Evolutionary conservation across 2,797 vertebrate species (phyloP), one percentile per base, ranked within the genome.

Genomic region (Xiphorhynchus erythropygius): DNA sequence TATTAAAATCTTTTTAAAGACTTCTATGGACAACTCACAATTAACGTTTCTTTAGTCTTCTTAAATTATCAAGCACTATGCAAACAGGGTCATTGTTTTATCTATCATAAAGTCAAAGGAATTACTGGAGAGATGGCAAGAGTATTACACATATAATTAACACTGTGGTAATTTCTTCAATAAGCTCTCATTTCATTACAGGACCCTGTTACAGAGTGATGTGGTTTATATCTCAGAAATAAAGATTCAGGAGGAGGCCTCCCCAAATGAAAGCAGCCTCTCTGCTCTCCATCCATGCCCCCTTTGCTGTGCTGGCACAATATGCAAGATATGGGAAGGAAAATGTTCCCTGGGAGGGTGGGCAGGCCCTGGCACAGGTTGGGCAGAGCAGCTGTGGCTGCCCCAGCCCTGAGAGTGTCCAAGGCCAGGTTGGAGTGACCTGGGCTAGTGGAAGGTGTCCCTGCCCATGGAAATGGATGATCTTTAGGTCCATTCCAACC

Each of bases 141-240:
- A 85, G 28, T 53, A 84, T 79, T 93, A 85, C 69, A 81, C 39
- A 17, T 69, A 19, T 89, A 94, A 74, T 96, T 97, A 90, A 62
- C 50, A 74, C 75, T 33, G 23, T 55, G 59, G 63, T 93, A 91
- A 96, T 97, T 96, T 96, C 93, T 94, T 93, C 86, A 90, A 89
- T 90, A 96, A 71, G 75, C 69, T 90, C 85, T 92, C 67, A 65
- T 90, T 97, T 97, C 95, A 96, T 95, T 96, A 92, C 62, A 91
- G 84, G 37, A 67, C 39, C 35, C 70, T 46, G 78, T 94, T 93
- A 76, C 73, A 84, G 85, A 96, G 81, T 75, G 69, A 87, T 77
- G 49, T 84, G 93, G 78, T 95, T 94, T 90, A 82, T 86, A 85
- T 28, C 74, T 89, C 86, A 49, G 35, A 56, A 1, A 8, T 94